Percentiles rank a stretch among this genome's conserved stretches.
Conservation (phyloP, 2,888 invertebrate genomes). For the Meteorus colon region DNA sequence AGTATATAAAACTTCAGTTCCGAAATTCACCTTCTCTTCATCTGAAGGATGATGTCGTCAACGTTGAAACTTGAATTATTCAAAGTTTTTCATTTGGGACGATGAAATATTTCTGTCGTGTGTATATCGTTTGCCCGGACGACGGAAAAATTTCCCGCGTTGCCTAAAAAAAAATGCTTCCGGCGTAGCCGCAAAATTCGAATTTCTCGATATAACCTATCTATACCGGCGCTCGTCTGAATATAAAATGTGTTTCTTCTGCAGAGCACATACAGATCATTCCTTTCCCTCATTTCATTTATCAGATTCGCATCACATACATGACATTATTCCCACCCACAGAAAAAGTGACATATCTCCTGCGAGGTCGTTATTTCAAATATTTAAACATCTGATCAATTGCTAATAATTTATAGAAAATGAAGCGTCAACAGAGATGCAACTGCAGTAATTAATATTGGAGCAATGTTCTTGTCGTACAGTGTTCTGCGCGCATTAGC, state of each 20-base stretch:
- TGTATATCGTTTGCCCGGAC: background rate
- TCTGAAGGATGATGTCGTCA: constrained; percentile 26
- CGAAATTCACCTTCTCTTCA: constrained; percentile 1
- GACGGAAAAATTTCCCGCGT: constrained; percentile 8
- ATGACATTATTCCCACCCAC: no score
- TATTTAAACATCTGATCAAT: no score
- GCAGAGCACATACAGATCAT: background rate
- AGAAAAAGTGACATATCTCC: no score
- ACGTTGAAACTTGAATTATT: constrained; percentile 41
- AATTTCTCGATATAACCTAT: background rate
- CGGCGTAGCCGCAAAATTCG: background rate
- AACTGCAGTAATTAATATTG: no score
- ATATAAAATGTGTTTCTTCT: background rate
- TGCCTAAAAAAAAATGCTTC: background rate
- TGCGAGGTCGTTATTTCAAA: no score
- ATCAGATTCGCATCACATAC: background rate
- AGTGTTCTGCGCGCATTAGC: no score
- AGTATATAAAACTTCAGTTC: background rate
- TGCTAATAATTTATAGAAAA: no score
- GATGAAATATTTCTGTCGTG: constrained; percentile 25
- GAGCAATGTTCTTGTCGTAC: no score
- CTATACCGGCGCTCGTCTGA: background rate
- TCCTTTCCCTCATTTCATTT: background rate
- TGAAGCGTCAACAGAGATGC: no score
- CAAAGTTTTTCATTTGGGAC: constrained; percentile 29